A percentile compares a stretch with the other conserved stretches of the same genome.
These are phyloP conservation scores for Drosophila orosa DNA, from an alignment of 1,140 invertebrate genomes.

Conservation along the genomic window DNA sequence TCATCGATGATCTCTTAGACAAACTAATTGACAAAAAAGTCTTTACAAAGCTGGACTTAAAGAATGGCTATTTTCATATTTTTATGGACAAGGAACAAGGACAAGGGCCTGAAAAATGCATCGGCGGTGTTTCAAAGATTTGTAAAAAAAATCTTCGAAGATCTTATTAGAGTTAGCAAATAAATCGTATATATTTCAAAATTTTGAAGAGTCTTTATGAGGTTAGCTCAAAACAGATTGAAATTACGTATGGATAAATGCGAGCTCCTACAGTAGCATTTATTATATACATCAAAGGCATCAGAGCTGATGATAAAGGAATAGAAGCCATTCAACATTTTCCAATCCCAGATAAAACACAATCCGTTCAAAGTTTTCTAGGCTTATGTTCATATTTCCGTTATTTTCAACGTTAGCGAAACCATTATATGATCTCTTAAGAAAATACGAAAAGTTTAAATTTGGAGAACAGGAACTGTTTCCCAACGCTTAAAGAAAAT, in stretches of 20 bases:
- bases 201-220: slow-evolving; percentile 1
- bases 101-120: not conserved
- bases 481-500: too few species aligned
- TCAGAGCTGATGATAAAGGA: not conserved
- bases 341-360: not conserved
- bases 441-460: slow-evolving; percentile 4
- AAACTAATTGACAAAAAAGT: slow-evolving; percentile 9
- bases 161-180: slow-evolving; percentile 4
- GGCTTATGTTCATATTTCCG: slow-evolving; percentile 1
- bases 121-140: slow-evolving; percentile 1
- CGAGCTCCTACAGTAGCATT: slow-evolving; percentile 11
- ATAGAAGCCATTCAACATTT: not conserved
- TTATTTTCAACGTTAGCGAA: not conserved
- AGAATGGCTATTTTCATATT: slow-evolving; percentile 10
- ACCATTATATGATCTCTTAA: slow-evolving; percentile 2
- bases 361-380: not conserved
- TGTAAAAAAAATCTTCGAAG: slow-evolving; percentile 1
- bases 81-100: not conserved
- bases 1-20: slow-evolving; percentile 15
- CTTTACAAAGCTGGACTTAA: slow-evolving; percentile 18
- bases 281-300: slow-evolving; percentile 3
- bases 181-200: slow-evolving; percentile 14
- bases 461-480: slow-evolving; percentile 2
- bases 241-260: slow-evolving; percentile 7
- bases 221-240: slow-evolving; percentile 3